These are phyloP conservation scores for Sturmia bella DNA, from an alignment of 2,888 invertebrate genomes.

Conservation along the genomic window DNA sequence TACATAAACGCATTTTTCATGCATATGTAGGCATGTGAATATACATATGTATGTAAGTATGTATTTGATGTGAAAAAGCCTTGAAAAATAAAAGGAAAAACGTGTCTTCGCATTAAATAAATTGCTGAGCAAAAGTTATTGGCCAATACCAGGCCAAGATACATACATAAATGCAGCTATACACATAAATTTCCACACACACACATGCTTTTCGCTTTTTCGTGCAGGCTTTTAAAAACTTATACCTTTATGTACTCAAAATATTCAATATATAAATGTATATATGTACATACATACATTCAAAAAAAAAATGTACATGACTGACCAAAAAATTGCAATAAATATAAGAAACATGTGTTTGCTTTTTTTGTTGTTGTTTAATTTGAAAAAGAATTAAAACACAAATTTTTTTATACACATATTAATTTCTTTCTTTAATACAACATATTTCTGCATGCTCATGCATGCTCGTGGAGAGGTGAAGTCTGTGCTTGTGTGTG, in stretches of 20 bases:
- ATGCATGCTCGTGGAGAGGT: no score
- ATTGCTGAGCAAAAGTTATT: slow-evolving; percentile 43
- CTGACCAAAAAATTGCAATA: slow-evolving; percentile 53
- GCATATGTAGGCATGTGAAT: background rate
- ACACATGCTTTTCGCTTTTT: background rate
- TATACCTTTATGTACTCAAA: background rate
- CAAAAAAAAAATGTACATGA: background rate
- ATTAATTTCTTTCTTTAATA: slow-evolving; percentile 3
- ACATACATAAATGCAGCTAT: slow-evolving; percentile 13
- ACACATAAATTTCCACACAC: background rate
- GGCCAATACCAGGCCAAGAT: slow-evolving; percentile 59
- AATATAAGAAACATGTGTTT: slow-evolving; percentile 54
- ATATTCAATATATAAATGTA: slow-evolving; percentile 2
- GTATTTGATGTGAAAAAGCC: slow-evolving; percentile 7
- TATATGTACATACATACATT: no score
- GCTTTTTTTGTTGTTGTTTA: background rate
- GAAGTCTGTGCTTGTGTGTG: no score
- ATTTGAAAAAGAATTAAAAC: slow-evolving; percentile 64
- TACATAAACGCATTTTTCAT: slow-evolving; percentile 32
- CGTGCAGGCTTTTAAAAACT: no score
- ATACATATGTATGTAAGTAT: background rate
- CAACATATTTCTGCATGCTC: slow-evolving; percentile 6
- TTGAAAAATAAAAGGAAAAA: slow-evolving; percentile 53
- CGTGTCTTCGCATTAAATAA: slow-evolving; percentile 24
- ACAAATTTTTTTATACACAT: slow-evolving; percentile 56